Percentiles rank a stretch among this genome's conserved stretches.
These are phyloP conservation scores for Elaeidobius kamerunicus DNA, from an alignment of 2,888 invertebrate species.

Conservation along the genomic window DNA sequence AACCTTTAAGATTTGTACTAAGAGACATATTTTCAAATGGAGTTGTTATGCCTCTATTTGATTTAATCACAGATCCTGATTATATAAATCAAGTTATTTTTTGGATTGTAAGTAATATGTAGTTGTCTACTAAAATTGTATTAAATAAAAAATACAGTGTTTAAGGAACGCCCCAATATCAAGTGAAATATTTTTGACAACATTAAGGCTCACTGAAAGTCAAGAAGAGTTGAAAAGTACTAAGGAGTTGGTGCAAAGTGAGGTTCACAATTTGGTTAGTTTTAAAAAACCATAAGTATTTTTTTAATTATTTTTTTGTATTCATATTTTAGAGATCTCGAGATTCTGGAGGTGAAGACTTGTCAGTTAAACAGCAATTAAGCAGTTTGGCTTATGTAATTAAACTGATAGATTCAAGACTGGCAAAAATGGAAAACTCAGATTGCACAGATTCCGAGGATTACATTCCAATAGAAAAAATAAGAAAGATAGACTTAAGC, in stretches of 20 bases:
- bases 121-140: background rate
- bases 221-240: slow-evolving; percentile 81
- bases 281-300: background rate
- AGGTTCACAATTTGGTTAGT: slow-evolving; percentile 71
- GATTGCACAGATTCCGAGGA: slow-evolving; percentile 34
- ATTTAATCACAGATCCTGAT: slow-evolving; percentile 83
- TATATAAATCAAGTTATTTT: slow-evolving; percentile 87
- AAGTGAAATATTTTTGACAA: slow-evolving; percentile 81
- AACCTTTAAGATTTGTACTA: slow-evolving; percentile 72
- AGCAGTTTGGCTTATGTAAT: slow-evolving; percentile 79
- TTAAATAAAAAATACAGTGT: slow-evolving; percentile 68
- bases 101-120: slow-evolving; percentile 67
- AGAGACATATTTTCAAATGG: slow-evolving; percentile 57
- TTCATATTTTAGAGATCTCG: slow-evolving; percentile 64
- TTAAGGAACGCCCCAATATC: slow-evolving; percentile 69
- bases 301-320: slow-evolving; percentile 6
- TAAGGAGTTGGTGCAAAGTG: slow-evolving; percentile 73
- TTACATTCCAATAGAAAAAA: slow-evolving; percentile 42
- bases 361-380: slow-evolving; percentile 79
- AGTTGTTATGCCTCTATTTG: slow-evolving; percentile 56
- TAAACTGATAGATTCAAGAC: slow-evolving; percentile 64
- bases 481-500: slow-evolving; percentile 55
- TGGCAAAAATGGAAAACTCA: slow-evolving; percentile 46
- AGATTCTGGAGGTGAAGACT: slow-evolving; percentile 82
- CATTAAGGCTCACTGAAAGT: slow-evolving; percentile 74